Percentiles rank a stretch among this genome's conserved stretches.
These are phyloP conservation scores for Callimorpha dominula DNA, from an alignment of 2,888 invertebrate genomes.

Conservation along the genomic window DNA sequence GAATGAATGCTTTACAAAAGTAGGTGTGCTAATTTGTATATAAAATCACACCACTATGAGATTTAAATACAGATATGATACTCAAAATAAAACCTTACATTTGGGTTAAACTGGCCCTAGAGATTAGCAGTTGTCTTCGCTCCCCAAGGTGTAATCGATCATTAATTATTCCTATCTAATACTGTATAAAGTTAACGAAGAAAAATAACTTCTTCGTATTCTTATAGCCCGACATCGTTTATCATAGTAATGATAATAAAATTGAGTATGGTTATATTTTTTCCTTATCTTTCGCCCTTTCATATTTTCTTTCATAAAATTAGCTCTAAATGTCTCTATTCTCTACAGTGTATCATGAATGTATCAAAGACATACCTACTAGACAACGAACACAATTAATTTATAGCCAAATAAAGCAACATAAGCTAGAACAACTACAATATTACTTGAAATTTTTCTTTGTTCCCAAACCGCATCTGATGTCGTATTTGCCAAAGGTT, in stretches of 20 bases:
- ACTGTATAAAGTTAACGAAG: conserved; percentile 11
- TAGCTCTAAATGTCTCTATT: background rate
- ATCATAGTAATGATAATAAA: conserved; percentile 36
- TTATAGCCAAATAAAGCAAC: background rate
- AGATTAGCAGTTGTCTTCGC: background rate
- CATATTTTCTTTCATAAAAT: conserved; percentile 19
- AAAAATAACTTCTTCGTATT: conserved; percentile 11
- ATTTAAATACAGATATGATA: background rate
- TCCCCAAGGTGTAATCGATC: background rate
- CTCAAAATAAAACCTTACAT: background rate
- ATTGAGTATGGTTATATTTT: conserved; percentile 23
- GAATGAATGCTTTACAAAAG: background rate
- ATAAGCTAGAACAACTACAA: background rate
- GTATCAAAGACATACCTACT: background rate
- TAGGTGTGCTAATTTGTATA: background rate
- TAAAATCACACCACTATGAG: background rate
- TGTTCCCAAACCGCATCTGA: background rate
- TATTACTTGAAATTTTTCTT: background rate
- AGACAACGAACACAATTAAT: background rate
- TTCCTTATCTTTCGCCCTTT: conserved; percentile 20
- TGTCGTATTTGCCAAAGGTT: too few species aligned
- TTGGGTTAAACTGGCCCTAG: background rate
- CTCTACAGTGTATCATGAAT: background rate
- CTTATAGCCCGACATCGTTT: conserved; percentile 18
- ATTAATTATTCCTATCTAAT: conserved; percentile 8